phyloP scores from a whole-genome alignment of 2,888 invertebrate species.

The Linnaemya vulpina region DNA sequence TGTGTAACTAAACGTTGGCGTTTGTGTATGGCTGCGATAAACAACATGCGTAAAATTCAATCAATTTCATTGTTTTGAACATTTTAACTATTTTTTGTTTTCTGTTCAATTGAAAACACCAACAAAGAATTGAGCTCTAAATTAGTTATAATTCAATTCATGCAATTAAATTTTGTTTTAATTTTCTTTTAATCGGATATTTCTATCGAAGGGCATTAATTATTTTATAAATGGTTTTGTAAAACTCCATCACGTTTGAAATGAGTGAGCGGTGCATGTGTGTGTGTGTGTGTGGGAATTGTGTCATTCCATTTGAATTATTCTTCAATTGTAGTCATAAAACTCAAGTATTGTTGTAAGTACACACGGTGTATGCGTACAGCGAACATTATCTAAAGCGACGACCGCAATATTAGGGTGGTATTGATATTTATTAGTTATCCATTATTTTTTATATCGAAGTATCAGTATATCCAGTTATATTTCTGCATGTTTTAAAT shows the following conservation, averaged over 20 bases:
- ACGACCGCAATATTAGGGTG: no score
- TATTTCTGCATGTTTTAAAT: no score
- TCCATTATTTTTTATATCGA: no score
- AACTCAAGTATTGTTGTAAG: no score
- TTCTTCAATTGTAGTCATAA: not conserved
- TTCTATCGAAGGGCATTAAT: not conserved
- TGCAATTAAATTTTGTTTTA: slow-evolving; percentile 12
- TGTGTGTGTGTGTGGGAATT: not conserved
- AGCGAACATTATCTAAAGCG: no score
- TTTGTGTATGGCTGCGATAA: slow-evolving; percentile 10
- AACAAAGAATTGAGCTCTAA: slow-evolving; percentile 3
- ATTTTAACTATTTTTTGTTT: slow-evolving; percentile 21
- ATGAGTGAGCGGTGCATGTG: no score
- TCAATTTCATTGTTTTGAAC: slow-evolving; percentile 42
- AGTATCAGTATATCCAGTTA: no score
- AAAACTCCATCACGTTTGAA: not conserved
- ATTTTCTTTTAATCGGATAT: not conserved
- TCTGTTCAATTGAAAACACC: not conserved
- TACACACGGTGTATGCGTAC: no score
- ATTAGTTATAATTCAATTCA: slow-evolving; percentile 4
- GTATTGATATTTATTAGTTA: no score
- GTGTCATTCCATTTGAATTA: not conserved
- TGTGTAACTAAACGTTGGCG: not conserved
- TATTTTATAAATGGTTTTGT: not conserved
- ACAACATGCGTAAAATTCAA: slow-evolving; percentile 58